Evolutionary conservation across 2,888 invertebrate genomes (phyloP).

Genomic region (Aromia moschata): DNA sequence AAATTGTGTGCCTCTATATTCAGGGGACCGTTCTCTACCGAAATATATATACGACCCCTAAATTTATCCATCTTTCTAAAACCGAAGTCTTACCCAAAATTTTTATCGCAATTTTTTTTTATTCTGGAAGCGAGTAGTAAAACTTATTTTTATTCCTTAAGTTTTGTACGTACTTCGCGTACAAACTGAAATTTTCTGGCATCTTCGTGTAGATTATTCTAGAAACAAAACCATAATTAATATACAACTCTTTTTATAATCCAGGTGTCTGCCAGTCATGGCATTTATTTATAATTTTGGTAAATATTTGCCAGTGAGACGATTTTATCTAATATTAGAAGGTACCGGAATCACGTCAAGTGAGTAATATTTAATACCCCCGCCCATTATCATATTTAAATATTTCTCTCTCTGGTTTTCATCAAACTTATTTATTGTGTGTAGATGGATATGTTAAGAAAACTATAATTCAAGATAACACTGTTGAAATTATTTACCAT

Average conservation of each 20-base stretch:
- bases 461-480: too few relatives aligned
- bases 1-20: too few relatives aligned
- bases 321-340: slow-evolving; percentile 10
- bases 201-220: background rate
- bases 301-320: slow-evolving; percentile 9
- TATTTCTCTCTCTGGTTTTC: background rate
- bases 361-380: background rate
- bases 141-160: too few relatives aligned
- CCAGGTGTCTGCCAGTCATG: slow-evolving; percentile 9
- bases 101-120: too few relatives aligned
- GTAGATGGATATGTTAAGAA: too few relatives aligned
- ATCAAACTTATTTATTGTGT: background rate
- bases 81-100: too few relatives aligned
- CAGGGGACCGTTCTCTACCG: too few relatives aligned
- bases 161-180: too few relatives aligned
- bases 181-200: background rate
- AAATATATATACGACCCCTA: too few relatives aligned
- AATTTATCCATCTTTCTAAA: too few relatives aligned
- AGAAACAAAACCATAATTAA: background rate
- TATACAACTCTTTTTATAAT: slow-evolving; percentile 6
- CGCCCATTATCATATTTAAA: background rate
- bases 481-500: too few relatives aligned
- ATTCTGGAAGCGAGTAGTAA: too few relatives aligned
- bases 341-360: background rate
- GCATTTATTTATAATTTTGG: slow-evolving; percentile 13